Base-by-base conservation (phyloP, 2,888 invertebrate genomes). In the Drosophila koepferae region DNA sequence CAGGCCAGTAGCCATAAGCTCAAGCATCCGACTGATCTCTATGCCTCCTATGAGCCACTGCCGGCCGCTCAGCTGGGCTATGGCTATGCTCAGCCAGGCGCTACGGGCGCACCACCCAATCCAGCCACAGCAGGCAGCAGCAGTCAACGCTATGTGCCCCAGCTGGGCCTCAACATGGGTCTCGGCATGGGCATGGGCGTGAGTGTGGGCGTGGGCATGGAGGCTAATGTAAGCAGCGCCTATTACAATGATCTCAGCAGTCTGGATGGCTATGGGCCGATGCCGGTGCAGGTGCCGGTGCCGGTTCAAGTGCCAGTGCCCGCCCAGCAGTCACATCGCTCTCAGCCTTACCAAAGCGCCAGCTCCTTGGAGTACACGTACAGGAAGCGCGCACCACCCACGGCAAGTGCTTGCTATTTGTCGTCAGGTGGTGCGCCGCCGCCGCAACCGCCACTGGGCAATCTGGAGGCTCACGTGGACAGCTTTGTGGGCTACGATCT, bases 11-110 rank as follows among this genome's bases (percentile, higher is more conserved):
- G 41, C 46, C 49, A 72, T 62, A 91, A 91, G 80, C 72, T 86
- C n/a, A 92, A 91, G 74, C 87, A 81, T 65, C 76, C 89, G n/a
- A 86, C 87, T 62, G 91, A 91, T 82, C 86, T 91, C 81, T 92
- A 91, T 28, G 49, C 46, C 10, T 68, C 80, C 48, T 91, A 88
- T 36, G 91, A 91, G 6, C 20, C 71, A 14, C 44, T 61, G 4
- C 40, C 71, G 53, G 38, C 53, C 38, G 53, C 53, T 8, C 83
- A 83, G 41, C 60, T 79, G 43, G 62, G 75, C 46, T 88, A 79
- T 31, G 84, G 84, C 49, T 77, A 82, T n/a, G 60, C 58, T 3
- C 58, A 58, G 48, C 6, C 55, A 67, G 56, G 18, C 55, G 44
- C 61, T 4, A 53, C 67, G 10, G 38, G 65, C 8, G 58, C 56